A percentile compares a stretch with the other conserved stretches of the same genome.
Conservation (phyloP, 2,797 vertebrate species). For the Semotilus atromaculatus region DNA sequence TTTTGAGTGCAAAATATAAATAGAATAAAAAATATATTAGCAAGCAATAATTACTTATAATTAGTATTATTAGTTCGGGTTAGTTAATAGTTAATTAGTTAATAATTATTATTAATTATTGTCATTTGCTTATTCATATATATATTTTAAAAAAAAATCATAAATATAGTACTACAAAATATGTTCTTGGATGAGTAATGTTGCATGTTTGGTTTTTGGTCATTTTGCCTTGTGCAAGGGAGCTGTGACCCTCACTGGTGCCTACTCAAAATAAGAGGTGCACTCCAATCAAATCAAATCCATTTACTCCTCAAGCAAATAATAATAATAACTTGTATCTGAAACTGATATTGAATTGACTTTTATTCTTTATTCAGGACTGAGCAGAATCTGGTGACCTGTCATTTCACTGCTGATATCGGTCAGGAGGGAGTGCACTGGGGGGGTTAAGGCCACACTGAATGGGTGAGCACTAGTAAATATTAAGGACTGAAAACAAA, state of each 20-base stretch:
- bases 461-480: neutral
- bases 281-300: slow-evolving; percentile 1
- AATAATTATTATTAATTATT: neutral
- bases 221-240: neutral
- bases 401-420: neutral
- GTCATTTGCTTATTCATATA: neutral
- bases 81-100: no score
- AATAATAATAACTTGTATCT: neutral
- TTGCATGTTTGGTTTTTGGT: neutral
- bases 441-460: neutral
- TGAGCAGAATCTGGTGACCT: slow-evolving; percentile 13
- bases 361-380: neutral
- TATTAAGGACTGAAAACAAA: slow-evolving; percentile 24
- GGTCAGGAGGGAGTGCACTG: neutral
- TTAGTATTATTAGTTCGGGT: neutral
- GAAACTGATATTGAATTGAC: neutral
- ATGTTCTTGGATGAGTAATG: neutral
- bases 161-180: neutral
- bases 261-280: neutral
- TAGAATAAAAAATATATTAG: no score
- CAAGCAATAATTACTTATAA: neutral
- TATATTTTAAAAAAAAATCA: neutral
- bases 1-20: neutral
- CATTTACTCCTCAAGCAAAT: neutral
- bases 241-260: neutral